Percentiles rank a stretch among this genome's conserved stretches.
Conservation (phyloP, 1,140 invertebrate genomes). For the Trissolcus basalis region DNA sequence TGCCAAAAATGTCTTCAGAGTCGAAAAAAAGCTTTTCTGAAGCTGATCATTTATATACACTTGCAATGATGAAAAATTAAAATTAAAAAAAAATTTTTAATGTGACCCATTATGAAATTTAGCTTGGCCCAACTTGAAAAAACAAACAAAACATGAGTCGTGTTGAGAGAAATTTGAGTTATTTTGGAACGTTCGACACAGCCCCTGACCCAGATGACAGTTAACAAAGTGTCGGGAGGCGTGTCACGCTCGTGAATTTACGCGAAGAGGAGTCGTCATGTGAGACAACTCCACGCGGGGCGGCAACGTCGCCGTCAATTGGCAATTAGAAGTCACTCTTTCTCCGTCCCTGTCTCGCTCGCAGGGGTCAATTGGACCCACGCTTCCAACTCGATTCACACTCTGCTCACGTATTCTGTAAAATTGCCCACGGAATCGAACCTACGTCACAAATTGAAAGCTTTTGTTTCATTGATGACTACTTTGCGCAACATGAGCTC, state of each 20-base stretch:
- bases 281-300: constrained; percentile 52
- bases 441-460: constrained; percentile 2
- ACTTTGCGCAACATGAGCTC: no score
- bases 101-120: no score
- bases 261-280: constrained; percentile 44
- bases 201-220: constrained; percentile 53
- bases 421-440: constrained; percentile 61
- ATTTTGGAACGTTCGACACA: constrained; percentile 3
- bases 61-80: no score
- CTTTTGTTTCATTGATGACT: background rate
- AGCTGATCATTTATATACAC: no score
- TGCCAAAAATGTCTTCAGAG: no score
- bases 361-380: constrained; percentile 73
- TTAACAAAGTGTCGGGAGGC: constrained; percentile 40
- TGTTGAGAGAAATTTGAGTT: no score
- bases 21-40: no score
- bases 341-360: constrained; percentile 28
- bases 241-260: constrained; percentile 48
- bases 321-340: constrained; percentile 71
- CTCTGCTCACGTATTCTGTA: constrained; percentile 69
- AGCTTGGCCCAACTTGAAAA: no score
- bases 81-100: no score
- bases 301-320: constrained; percentile 74
- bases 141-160: no score
- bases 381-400: constrained; percentile 67